Conservation (phyloP, 2,113 vertebrate species). For the Suricata suricatta region DNA sequence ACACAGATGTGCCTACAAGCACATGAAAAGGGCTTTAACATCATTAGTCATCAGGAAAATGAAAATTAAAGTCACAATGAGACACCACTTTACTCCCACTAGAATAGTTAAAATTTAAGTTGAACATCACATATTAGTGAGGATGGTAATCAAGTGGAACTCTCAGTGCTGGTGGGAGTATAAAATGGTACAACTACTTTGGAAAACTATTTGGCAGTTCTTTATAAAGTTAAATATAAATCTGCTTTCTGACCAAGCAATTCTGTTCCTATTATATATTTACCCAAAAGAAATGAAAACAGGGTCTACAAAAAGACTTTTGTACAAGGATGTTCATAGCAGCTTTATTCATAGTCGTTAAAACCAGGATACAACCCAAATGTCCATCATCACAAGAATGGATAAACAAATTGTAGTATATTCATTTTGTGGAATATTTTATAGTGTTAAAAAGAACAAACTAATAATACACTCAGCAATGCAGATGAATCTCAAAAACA, state of each 20-base stretch:
- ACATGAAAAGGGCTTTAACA: background rate
- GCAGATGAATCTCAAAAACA: background rate
- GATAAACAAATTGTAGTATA: background rate
- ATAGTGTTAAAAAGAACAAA: constrained; percentile 19
- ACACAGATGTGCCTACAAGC: background rate
- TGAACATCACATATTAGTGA: background rate
- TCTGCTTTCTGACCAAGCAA: background rate
- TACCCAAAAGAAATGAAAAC: constrained; percentile 40
- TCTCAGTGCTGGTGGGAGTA: background rate
- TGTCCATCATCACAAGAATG: background rate
- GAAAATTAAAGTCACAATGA: background rate
- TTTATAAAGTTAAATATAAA: constrained; percentile 5
- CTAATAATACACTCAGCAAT: background rate
- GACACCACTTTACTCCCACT: background rate
- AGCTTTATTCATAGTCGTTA: background rate
- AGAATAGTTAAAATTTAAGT: background rate
- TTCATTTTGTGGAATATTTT: background rate
- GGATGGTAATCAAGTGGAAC: background rate
- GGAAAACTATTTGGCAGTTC: background rate
- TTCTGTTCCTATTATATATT: background rate
- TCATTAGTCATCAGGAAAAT: background rate
- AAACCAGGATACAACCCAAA: background rate
- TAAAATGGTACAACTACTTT: background rate
- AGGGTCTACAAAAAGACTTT: background rate
- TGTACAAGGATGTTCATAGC: background rate